Evolutionary conservation across 2,113 vertebrate species (phyloP).

Genomic region (Macaca mulatta): DNA sequence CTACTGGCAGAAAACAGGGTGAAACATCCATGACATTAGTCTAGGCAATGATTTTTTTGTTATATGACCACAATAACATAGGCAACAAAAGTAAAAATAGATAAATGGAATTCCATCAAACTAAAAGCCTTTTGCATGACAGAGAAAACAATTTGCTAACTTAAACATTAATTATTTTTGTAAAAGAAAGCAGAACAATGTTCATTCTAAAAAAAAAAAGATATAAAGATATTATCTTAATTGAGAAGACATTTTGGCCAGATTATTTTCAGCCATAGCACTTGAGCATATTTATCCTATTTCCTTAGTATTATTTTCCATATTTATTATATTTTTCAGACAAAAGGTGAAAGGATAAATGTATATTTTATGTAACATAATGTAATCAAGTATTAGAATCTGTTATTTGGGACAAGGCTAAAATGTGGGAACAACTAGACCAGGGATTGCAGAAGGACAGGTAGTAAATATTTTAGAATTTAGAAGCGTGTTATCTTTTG

Average conservation of each 20-base stretch:
- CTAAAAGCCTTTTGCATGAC: too few relatives aligned
- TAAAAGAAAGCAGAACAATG: not conserved
- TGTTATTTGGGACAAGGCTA: not conserved
- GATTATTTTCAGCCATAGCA: not conserved
- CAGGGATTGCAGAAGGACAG: not conserved
- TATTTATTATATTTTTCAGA: not conserved
- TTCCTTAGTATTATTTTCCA: not conserved
- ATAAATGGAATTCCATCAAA: too few relatives aligned
- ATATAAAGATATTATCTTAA: not conserved
- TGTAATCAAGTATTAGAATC: not conserved
- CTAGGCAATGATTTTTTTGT: too few relatives aligned
- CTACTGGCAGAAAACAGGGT: too few relatives aligned
- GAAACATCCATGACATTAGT: too few relatives aligned
- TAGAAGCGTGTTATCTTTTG: not conserved
- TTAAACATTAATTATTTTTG: too few relatives aligned
- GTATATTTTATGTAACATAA: not conserved
- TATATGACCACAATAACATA: too few relatives aligned
- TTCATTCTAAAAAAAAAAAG: not conserved
- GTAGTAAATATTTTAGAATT: not conserved
- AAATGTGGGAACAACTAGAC: not conserved
- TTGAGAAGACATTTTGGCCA: not conserved
- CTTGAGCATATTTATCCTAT: not conserved
- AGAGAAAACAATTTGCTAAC: too few relatives aligned
- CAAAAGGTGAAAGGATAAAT: not conserved
- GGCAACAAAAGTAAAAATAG: too few relatives aligned